phyloP scores from a whole-genome alignment of 2,888 invertebrate genomes.

The Tenthredo livida region DNA sequence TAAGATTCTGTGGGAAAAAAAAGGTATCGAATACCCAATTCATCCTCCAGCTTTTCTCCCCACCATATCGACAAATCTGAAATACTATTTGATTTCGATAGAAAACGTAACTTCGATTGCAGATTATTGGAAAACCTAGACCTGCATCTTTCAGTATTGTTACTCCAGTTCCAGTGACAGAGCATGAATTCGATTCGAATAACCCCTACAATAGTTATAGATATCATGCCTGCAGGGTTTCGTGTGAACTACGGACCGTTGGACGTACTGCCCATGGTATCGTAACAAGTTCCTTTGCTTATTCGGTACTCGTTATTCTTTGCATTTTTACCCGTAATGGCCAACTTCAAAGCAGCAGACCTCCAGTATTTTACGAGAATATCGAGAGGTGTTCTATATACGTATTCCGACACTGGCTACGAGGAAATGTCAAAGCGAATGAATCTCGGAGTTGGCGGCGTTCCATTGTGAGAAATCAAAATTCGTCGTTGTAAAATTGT shows the following conservation, averaged over 20 bases:
- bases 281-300: slow-evolving; percentile 9
- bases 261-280: not conserved
- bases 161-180: not conserved
- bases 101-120: not conserved
- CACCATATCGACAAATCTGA: not conserved
- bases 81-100: not conserved
- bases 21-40: not conserved
- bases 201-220: not conserved
- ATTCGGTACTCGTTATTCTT: not conserved
- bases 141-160: not conserved
- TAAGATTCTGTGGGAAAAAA: not conserved
- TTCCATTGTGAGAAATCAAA: not conserved
- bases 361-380: not conserved
- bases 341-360: not conserved
- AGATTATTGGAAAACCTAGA: not conserved
- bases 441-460: not conserved
- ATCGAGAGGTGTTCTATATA: not conserved
- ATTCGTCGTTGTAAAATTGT: not conserved
- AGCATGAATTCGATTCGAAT: not conserved
- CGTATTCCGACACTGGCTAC: not conserved
- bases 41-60: not conserved
- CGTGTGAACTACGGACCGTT: not conserved
- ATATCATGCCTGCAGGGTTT: not conserved
- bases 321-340: slow-evolving; percentile 1
- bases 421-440: not conserved